Evolutionary conservation across 2,113 vertebrate genomes (phyloP), one percentile per base, ranked within the genome.

Genomic region (Myotis davidii): DNA sequence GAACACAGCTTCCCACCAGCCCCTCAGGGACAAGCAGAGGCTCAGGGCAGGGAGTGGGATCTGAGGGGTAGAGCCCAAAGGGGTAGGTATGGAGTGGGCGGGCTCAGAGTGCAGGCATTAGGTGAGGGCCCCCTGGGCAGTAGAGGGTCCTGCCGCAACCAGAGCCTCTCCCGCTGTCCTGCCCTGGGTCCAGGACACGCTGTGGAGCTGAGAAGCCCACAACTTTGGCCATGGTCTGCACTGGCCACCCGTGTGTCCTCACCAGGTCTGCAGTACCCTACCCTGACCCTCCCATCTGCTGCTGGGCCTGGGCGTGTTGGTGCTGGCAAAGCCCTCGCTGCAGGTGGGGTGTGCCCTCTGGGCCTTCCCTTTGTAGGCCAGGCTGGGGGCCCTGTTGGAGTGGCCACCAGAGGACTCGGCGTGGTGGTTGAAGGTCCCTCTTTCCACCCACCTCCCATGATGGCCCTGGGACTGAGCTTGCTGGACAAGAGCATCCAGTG

Each of bases 1-100:
- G 98, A 98, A 98, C 97, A 96, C 32, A 81, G 88, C 79, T 59
- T 95, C 95, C 78, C 37, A 23, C 48, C 12, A 2, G 48, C 48
- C 10, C 50, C 48, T 13, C 2, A 9, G 78, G 61, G 61, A 64
- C 25, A 32, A 64, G 61, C 27, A 50, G 14, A 54, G 81, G 56
- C 4, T 27, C 79, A 16, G 34, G 32, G 25, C 27, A 32, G 5
- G 73, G n/a, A 64, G 27, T 8, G 74, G 25, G 45, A 13, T 9
- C 27, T 9, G 39, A n/a, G 2, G 67, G 21, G 50, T 0, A 5
- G 32, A 45, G 64, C 20, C 27, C 27, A 9, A 14, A 21, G 34
- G 21, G 32, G 2, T 0, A 50, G 23, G 74, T 76, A 12, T 5
- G 12, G 12, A 16, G 54, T n/a, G 65, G 21, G 25, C 37, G 34